Evolutionary conservation across 2,888 invertebrate species (phyloP), one percentile per base, ranked within the genome.

Genomic region (Brenthis daphne): DNA sequence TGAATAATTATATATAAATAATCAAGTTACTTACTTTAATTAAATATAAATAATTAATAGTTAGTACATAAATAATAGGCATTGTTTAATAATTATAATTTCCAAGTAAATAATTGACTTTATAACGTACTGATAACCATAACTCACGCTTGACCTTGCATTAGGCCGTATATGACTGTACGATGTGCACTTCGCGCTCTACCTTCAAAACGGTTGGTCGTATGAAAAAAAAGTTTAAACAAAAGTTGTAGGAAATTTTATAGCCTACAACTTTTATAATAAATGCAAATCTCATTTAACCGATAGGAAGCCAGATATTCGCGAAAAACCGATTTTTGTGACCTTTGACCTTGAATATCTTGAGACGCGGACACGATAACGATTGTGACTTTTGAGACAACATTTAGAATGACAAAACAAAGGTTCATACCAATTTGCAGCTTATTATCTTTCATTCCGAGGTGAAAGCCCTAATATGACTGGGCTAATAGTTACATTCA

Each of bases 81-180:
- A 72, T 70, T 70, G 72, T 64, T 72, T 74, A 67, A 69, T 73
- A 73, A 70, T 70, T 70, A 68, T 70, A 70, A 60, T 72, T 58
- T 58, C 37, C 37, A 24, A 43, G 53, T 65, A 50, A 57, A 65
- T 65, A 58, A 65, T 65, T 58, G 43, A 65, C 70, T 72, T 72
- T 73, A 71, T 71, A 71, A 71, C 71, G 70, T 73, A 74, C 70
- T 75, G 69, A 74, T 74, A 73, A 73, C 74, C 69, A 68, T 73
- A 73, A 74, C 73, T 74, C 71, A 74, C 74, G 74, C 71, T 75
- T 74, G 75, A 75, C 73, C 74, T 71, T 75, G 73, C 75, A 76
- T 76, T 76, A 72, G 73, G 64, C 68, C 72, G 66, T 74, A 74
- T 73, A 75, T 74, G 74, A 72, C 69, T 74, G 71, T 68, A 20